Conservation (phyloP, 2,797 vertebrate genomes). For the Molossus alvarezi region DNA sequence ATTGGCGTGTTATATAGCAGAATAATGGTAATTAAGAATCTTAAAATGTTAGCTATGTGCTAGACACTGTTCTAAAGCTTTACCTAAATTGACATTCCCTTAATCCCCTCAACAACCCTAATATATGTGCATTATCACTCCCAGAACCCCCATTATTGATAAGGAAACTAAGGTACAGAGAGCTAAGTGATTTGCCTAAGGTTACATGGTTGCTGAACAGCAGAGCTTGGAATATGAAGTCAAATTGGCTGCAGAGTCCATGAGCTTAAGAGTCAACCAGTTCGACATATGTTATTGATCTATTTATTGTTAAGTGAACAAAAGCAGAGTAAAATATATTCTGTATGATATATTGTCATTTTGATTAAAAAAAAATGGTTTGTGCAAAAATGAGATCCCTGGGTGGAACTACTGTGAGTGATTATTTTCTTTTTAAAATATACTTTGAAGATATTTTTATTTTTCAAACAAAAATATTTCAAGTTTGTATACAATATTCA, state of each 20-base stretch:
- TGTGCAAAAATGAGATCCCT: neutral
- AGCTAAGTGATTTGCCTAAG: neutral
- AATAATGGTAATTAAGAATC: neutral
- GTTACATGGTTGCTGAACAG: neutral
- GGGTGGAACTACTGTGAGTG: neutral
- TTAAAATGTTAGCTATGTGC: neutral
- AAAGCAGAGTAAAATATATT: neutral
- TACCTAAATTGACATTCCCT: neutral
- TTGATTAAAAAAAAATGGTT: neutral
- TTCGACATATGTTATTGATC: neutral
- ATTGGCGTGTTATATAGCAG: neutral
- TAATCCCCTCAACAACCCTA: neutral
- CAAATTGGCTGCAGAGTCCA: neutral
- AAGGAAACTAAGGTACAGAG: neutral
- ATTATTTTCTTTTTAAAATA: slow-evolving; percentile 50
- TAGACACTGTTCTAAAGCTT: neutral
- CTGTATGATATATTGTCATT: neutral
- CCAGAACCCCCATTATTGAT: neutral
- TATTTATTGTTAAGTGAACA: neutral
- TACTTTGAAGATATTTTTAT: slow-evolving; percentile 22
- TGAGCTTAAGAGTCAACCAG: neutral
- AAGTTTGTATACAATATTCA: neutral
- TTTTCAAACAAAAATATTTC: slow-evolving; percentile 29
- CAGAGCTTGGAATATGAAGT: neutral
- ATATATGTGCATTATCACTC: neutral